Base-by-base conservation (phyloP, 1,140 invertebrate species). In the Himalopsyche phryganea region DNA sequence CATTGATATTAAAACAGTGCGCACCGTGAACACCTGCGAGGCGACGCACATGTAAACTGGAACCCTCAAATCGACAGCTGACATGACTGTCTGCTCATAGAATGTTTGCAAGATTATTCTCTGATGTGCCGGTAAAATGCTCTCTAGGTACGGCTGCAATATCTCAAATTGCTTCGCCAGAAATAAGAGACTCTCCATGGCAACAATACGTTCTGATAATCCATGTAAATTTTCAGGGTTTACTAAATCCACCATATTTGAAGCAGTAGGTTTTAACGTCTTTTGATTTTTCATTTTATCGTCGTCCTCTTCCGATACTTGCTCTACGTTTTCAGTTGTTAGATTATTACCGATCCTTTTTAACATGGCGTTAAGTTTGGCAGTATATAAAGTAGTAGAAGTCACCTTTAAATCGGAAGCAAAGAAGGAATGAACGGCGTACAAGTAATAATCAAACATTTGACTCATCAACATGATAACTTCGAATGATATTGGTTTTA, bases 401-500 rank as follows among this genome's bases (percentile, higher is more conserved):
- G 74, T 66, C 0, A 77, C 75, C 20, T 74, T 72, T 18, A 77
- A 58, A 66, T 79, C 77, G 0, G 73, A 68, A 0, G 88, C 87
- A 72, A 98, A 98, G 66, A 96, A 94, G n/a, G 83, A 79, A 73
- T 93, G 90, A 1, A 97, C 91, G 0, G 91, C 83, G 71, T 91
- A 95, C 41, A 96, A 85, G 73, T 98, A 98, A 69, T 94, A 94
- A 66, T 99, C 95, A 73, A 96, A 96, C 44, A 99, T 79, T 67
- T 98, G 92, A 65, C 90, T 89, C 83, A 98, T 93, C 58, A 89
- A 87, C 61, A 85, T 81, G 10, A 97, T 85, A 5, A 98, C 93
- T 74, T 96, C 91, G 66, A 91, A 86, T 0, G 95, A 89, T 53
- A 98, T 96, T 15, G 94, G 91, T 53, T 91, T 87, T 17, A 98